Evolutionary conservation across 2,113 vertebrate genomes (phyloP), one percentile per base, ranked within the genome.

Genomic region (Psittacara wagleri): DNA sequence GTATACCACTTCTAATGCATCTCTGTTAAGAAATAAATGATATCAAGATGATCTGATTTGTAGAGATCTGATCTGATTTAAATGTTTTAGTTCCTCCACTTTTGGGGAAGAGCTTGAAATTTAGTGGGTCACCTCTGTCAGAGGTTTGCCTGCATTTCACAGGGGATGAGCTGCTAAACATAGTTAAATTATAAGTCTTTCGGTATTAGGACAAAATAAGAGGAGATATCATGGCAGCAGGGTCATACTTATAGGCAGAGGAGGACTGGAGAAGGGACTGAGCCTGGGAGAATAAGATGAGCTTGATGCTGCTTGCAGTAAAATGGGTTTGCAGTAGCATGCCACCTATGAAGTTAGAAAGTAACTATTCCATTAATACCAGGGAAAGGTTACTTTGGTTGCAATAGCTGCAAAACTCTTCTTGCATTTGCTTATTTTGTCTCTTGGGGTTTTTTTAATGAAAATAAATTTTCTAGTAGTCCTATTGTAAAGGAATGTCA

Each of bases 361-460:
- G 23, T 11, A 69, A n/a, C 19, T 39, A 13, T 68, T 76, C 44
- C 12, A 22, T 9, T 72, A 16, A 5, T 9, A 67, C 19, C 37
- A 67, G 14, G 8, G 16, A 64, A 67, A 55, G 35, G 31, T 46
- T 28, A 35, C 44, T 72, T 61, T 57, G 6, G 28, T 74, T 76
- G 31, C 37, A 52, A 73, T 31, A 59, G 3, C 7, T 66, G 15
- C 3, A 49, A 64, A 84, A 62, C 8, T 48, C 14, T 39, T 51
- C 5, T 9, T 8, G 4, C 14, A 13, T 8, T 24, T 5, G 5
- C 4, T 74, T 57, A 44, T n/a, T 62, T 63, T 51, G 8, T 25
- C 68, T 15, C 9, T 67, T 49, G 8, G 7, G 22, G 15, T 6
- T 37, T 11, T 3, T 0, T 0, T 31, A 74, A 35, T 23, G 31